Evolutionary conservation across 2,888 invertebrate genomes (phyloP).

Genomic region (Philereme vetulata): DNA sequence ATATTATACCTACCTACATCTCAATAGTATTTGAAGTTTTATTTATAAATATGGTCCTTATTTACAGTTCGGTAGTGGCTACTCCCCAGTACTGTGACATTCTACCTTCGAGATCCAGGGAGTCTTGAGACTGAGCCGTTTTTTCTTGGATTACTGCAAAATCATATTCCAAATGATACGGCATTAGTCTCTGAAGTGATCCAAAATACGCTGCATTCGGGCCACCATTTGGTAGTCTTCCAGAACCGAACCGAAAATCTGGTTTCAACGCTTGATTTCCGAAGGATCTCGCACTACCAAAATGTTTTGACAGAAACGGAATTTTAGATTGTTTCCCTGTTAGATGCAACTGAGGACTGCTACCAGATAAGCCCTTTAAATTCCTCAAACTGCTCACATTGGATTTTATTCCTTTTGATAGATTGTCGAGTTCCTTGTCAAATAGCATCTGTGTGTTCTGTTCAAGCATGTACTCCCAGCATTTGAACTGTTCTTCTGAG

Average conservation of each 20-base stretch:
- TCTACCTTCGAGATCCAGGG: constrained; percentile 90
- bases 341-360: constrained; percentile 87
- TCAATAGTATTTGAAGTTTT: constrained; percentile 68
- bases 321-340: constrained; percentile 71
- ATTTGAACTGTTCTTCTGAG: constrained; percentile 94
- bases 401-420: constrained; percentile 86
- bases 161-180: constrained; percentile 91
- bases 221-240: constrained; percentile 87
- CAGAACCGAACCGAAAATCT: constrained; percentile 83
- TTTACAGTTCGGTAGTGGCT: constrained; percentile 92
- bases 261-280: constrained; percentile 85
- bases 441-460: constrained; percentile 95
- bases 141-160: constrained; percentile 93
- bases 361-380: constrained; percentile 86
- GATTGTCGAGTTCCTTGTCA: constrained; percentile 93
- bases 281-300: constrained; percentile 91
- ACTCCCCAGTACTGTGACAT: constrained; percentile 97
- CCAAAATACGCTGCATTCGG: constrained; percentile 95
- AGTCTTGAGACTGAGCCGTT: constrained; percentile 86
- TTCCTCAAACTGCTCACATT: constrained; percentile 80
- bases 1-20: constrained; percentile 57
- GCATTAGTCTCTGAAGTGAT: constrained; percentile 92
- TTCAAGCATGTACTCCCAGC: constrained; percentile 97
- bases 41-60: constrained; percentile 62
- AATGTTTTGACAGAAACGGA: constrained; percentile 88